Evolutionary conservation across 2,888 invertebrate species (phyloP).

Genomic region (Urechis unicinctus): DNA sequence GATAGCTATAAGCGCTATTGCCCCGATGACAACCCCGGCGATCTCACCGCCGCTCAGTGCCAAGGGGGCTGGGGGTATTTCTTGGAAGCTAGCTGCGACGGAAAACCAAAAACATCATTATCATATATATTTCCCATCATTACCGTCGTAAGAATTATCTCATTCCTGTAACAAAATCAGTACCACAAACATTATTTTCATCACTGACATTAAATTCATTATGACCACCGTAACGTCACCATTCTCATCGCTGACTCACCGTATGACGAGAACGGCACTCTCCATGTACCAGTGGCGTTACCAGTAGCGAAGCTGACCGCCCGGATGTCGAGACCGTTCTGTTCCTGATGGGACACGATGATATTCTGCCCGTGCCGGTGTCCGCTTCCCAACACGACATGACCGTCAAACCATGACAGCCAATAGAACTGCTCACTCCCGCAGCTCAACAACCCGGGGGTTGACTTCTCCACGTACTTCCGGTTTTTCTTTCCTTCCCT

Average conservation of each 20-base stretch:
- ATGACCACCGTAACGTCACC: no score
- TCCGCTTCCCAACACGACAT: slow-evolving; percentile 6
- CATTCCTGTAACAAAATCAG: no score
- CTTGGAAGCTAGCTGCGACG: slow-evolving; percentile 1
- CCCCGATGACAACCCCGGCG: slow-evolving; percentile 8
- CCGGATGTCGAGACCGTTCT: neutral
- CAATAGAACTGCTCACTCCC: slow-evolving; percentile 3
- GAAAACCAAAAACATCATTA: neutral
- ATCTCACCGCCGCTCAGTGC: slow-evolving; percentile 6
- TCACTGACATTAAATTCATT: no score
- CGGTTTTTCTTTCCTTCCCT: slow-evolving; percentile 3
- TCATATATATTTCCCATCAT: neutral
- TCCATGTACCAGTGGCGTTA: slow-evolving; percentile 3
- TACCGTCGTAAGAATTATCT: neutral
- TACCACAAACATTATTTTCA: no score
- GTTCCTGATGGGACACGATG: slow-evolving; percentile 6
- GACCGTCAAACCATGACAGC: slow-evolving; percentile 10
- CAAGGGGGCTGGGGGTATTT: neutral
- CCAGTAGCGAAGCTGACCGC: slow-evolving; percentile 3
- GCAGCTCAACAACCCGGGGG: slow-evolving; percentile 4
- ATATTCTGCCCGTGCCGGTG: neutral
- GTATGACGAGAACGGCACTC: slow-evolving; percentile 6
- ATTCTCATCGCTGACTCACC: no score
- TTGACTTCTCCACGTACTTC: slow-evolving; percentile 2
- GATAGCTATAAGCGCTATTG: neutral